phyloP scores from a whole-genome alignment of 2,113 vertebrate species.

The Pluvianellus socialis region DNA sequence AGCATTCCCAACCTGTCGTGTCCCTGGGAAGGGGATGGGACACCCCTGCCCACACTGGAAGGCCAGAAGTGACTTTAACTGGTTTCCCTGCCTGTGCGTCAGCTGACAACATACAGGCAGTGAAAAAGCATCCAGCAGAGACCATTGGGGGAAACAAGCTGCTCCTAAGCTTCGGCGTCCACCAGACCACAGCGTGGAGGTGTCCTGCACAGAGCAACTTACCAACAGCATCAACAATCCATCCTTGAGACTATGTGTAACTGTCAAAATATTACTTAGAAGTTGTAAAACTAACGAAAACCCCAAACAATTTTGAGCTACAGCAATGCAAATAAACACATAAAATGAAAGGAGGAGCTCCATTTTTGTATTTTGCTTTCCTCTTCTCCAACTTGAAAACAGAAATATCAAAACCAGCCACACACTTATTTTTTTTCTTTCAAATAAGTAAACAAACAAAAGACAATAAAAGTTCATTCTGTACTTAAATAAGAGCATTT shows the following conservation, averaged over 20 bases:
- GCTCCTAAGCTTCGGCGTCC: background rate
- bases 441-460: background rate
- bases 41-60: background rate
- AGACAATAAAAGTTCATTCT: background rate
- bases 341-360: background rate
- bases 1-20: background rate
- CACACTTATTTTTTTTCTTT: background rate
- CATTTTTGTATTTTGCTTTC: background rate
- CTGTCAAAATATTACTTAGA: background rate
- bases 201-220: background rate
- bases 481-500: background rate
- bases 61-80: background rate
- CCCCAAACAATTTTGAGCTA: fast-evolving
- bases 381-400: background rate
- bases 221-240: background rate
- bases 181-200: fast-evolving
- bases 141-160: background rate
- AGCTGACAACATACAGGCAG: fast-evolving
- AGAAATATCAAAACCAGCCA: background rate
- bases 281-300: background rate
- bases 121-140: too few species aligned
- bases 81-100: background rate
- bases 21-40: background rate
- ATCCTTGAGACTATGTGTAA: background rate
- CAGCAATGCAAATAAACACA: background rate